Conservation (phyloP, 2,113 vertebrate genomes). For the Rhipidura dahli region DNA sequence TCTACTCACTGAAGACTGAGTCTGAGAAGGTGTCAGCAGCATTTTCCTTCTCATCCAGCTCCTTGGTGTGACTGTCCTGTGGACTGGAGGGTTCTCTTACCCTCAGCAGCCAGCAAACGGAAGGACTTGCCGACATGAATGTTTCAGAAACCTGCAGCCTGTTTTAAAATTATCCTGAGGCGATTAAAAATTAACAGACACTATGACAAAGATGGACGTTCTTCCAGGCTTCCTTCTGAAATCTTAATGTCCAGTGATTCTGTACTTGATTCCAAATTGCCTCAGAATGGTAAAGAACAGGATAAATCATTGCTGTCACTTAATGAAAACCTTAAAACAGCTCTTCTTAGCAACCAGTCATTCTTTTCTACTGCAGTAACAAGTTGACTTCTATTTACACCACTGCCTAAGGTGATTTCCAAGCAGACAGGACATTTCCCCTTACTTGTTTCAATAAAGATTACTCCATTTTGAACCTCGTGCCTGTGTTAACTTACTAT, state of each 20-base stretch:
- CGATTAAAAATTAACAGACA: slow-evolving; percentile 7
- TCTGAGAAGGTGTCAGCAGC: slow-evolving; percentile 17
- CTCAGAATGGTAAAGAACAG: not conserved
- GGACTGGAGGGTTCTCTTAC: not conserved
- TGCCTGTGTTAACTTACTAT: accelerated
- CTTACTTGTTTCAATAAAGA: not conserved
- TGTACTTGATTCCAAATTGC: not conserved
- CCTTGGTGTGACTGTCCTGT: not conserved
- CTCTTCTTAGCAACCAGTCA: not conserved
- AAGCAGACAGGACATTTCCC: not conserved
- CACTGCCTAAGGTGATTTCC: not conserved
- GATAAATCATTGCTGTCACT: not conserved
- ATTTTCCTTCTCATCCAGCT: not conserved
- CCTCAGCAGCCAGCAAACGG: not conserved
- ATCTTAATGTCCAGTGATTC: not conserved
- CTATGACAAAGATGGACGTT: not conserved
- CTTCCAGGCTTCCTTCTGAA: slow-evolving; percentile 1
- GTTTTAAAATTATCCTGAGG: not conserved
- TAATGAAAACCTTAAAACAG: not conserved
- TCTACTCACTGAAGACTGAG: not conserved
- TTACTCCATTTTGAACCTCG: not conserved
- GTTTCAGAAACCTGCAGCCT: slow-evolving; percentile 31
- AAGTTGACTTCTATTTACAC: not conserved
- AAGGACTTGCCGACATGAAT: not conserved
- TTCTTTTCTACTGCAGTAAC: not conserved